A percentile compares a stretch with the other conserved stretches of the same genome.
Conservation (phyloP, 2,888 invertebrate genomes). For the Tachina fera region DNA sequence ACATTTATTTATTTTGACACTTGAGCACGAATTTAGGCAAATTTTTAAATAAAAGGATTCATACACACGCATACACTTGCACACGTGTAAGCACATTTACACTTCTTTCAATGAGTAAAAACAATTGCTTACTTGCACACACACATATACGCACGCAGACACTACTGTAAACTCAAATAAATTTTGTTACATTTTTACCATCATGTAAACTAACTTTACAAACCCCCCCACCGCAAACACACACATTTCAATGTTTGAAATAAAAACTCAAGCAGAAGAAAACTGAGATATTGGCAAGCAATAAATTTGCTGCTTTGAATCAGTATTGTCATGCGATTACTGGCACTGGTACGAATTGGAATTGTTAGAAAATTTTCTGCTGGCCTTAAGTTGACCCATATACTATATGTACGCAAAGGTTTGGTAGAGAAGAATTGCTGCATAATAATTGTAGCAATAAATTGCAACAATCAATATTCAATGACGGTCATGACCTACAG, state of each 20-base stretch:
- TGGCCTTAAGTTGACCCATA: not conserved
- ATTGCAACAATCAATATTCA: not conserved
- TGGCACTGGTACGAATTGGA: too few relatives aligned
- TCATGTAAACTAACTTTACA: too few relatives aligned
- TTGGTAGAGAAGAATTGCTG: not conserved
- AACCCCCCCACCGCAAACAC: too few relatives aligned
- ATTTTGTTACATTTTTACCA: not conserved
- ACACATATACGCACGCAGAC: too few relatives aligned
- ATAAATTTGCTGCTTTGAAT: not conserved
- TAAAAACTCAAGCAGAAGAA: too few relatives aligned
- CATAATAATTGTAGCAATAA: not conserved
- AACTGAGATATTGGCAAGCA: slow-evolving; percentile 6
- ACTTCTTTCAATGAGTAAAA: not conserved
- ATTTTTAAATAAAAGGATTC: not conserved
- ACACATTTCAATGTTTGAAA: too few relatives aligned
- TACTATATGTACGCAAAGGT: not conserved
- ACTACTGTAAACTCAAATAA: not conserved
- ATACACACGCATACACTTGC: not conserved
- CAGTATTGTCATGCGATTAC: not conserved
- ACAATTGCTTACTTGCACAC: not conserved
- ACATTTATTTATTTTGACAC: slow-evolving; percentile 68
- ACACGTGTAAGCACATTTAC: not conserved
- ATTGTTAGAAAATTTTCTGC: not conserved
- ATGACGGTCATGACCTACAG: not conserved
- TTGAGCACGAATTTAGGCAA: slow-evolving; percentile 58